These are phyloP conservation scores for Eupeodes luniger DNA, from an alignment of 2,888 invertebrate genomes.

Conservation along the genomic window DNA sequence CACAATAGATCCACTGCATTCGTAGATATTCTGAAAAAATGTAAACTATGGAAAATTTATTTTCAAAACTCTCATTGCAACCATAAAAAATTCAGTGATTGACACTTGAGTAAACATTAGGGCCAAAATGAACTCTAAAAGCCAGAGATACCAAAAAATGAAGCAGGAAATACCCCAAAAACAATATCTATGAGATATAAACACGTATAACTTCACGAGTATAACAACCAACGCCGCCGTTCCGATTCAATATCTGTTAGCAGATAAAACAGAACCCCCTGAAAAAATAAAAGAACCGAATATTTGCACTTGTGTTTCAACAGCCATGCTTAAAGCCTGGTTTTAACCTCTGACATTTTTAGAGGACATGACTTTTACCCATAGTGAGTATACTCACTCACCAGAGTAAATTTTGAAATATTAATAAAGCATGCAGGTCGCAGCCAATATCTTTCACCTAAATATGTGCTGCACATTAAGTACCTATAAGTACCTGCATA, in stretches of 20 bases:
- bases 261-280: neutral
- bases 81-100: constrained; percentile 49
- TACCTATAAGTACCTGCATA: no score
- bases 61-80: neutral
- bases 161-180: constrained; percentile 17
- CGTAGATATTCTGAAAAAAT: neutral
- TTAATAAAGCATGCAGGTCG: constrained; percentile 45
- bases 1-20: no score
- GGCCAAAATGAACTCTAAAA: constrained; percentile 32
- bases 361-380: constrained; percentile 7
- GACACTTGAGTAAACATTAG: constrained; percentile 36
- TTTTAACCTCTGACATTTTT: constrained; percentile 62
- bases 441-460: constrained; percentile 32
- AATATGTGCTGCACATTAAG: no score
- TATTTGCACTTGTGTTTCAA: constrained; percentile 36
- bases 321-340: constrained; percentile 9
- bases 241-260: constrained; percentile 9
- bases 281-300: constrained; percentile 7
- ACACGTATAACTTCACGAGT: constrained; percentile 8
- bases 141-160: constrained; percentile 20
- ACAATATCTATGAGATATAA: neutral
- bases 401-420: constrained; percentile 46
- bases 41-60: neutral
- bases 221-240: constrained; percentile 5
- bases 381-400: neutral